Evolutionary conservation across 1,140 invertebrate genomes (phyloP), one percentile per base, ranked within the genome.

Genomic region (Rhizoglyphus robini): DNA sequence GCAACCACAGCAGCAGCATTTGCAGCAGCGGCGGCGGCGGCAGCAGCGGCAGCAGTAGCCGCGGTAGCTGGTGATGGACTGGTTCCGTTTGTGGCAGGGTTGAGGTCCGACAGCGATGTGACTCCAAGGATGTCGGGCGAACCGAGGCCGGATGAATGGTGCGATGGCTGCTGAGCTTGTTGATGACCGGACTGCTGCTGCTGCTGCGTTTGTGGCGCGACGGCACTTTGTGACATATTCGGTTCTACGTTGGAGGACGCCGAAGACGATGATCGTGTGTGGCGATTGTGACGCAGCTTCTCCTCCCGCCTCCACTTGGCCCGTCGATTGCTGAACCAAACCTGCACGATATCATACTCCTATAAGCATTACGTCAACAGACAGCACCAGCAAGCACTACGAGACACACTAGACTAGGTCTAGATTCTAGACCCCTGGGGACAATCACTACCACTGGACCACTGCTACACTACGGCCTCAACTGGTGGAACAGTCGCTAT

Each of bases 281-380:
- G 69, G 48, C 77, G 69, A 68, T 79, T 77, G 63, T 78, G 78
- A n/a, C 79, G 74, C 38, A 79, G 79, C 75, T 99, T 99, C 75
- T 98, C 95, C 76, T 99, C 95, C 3, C 96, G 82, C 51, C 95
- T 83, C 92, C 93, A 98, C 81, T 99, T 99, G 67, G 95, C 96
- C 57, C 96, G 83, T 60, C 95, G 84, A 79, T 98, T 98, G 49
- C 90, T 95, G 79, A 98, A 99, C 94, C 95, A 98, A 32, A 95
- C 90, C 88, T 94, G 79, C 20, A 70, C 68, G 78, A 78, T 58
- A 65, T 65, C 49, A 60, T 65, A 51, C 48, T 51, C 48, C 48
- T 51, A 51, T 51, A 51, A 51, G 48, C 48, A 51, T 51, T 51
- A 51, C 23, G 48, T 51, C 48, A 51, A 51, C 48, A 51, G 20